phyloP scores from a whole-genome alignment of 2,113 vertebrate genomes.

The Sceloporus tristichus region DNA sequence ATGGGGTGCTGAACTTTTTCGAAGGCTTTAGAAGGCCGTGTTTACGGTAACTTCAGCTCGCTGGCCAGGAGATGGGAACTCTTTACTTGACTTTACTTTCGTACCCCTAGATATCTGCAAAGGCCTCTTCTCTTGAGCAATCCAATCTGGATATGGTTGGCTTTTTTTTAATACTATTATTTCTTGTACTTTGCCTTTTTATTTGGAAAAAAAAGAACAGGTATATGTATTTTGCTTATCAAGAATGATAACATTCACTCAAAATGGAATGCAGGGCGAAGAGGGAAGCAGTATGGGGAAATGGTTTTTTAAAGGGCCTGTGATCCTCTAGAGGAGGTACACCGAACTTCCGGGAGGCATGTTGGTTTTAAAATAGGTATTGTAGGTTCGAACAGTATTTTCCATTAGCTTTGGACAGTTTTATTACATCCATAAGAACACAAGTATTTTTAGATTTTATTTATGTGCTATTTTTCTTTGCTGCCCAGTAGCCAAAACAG shows the following conservation, averaged over 20 bases:
- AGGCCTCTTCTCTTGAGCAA: constrained; percentile 29
- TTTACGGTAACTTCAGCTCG: constrained; percentile 74
- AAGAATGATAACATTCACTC: constrained; percentile 77
- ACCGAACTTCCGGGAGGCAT: background rate
- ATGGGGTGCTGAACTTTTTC: constrained; percentile 75
- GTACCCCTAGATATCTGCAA: constrained; percentile 11
- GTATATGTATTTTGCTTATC: constrained; percentile 74
- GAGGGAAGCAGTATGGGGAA: background rate
- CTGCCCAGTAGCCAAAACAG: background rate
- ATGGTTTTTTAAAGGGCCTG: background rate
- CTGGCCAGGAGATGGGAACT: constrained; percentile 57
- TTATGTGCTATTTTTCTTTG: background rate
- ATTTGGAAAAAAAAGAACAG: constrained; percentile 59
- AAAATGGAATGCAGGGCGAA: constrained; percentile 66
- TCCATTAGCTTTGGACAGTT: background rate
- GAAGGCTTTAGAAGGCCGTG: constrained; percentile 77
- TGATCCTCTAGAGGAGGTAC: background rate
- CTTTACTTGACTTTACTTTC: constrained; percentile 27
- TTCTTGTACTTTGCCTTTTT: constrained; percentile 67
- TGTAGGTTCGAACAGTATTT: background rate
- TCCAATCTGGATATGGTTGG: constrained; percentile 37
- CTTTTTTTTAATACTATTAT: background rate
- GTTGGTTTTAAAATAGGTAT: background rate
- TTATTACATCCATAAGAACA: background rate
- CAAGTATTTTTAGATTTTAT: background rate